Conservation (phyloP, 1,140 invertebrate genomes). For the Rhopalosiphum padi region DNA sequence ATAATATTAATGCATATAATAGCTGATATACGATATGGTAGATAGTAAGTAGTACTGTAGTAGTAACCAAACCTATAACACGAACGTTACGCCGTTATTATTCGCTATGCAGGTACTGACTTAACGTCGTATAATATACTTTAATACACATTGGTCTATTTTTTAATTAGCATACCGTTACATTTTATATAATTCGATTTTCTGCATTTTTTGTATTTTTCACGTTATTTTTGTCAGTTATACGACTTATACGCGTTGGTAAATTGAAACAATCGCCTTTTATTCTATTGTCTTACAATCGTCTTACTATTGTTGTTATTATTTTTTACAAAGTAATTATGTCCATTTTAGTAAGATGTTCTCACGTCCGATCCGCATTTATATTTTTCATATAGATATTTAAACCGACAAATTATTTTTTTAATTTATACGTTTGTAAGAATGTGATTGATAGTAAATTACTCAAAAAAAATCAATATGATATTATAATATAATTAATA, state of each 20-base stretch:
- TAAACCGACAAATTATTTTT: neutral
- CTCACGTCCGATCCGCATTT: neutral
- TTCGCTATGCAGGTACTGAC: neutral
- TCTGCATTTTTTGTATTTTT: neutral
- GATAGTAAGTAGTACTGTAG: neutral
- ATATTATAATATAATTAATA: neutral
- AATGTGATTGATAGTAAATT: neutral
- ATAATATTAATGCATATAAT: neutral
- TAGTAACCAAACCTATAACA: neutral
- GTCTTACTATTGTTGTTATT: neutral
- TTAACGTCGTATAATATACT: neutral
- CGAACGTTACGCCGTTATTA: neutral
- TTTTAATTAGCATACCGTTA: neutral
- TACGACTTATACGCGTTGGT: neutral
- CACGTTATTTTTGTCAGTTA: neutral
- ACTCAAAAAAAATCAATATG: neutral
- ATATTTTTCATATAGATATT: neutral
- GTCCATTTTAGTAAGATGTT: neutral
- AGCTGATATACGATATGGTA: neutral
- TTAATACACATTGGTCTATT: neutral
- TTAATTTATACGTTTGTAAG: neutral
- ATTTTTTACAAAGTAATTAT: neutral
- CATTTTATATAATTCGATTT: neutral
- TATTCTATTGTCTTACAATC: neutral
- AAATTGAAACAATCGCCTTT: neutral